These are phyloP conservation scores for Mizuhopecten yessoensis DNA, from an alignment of 1,140 invertebrate genomes.

Conservation along the genomic window DNA sequence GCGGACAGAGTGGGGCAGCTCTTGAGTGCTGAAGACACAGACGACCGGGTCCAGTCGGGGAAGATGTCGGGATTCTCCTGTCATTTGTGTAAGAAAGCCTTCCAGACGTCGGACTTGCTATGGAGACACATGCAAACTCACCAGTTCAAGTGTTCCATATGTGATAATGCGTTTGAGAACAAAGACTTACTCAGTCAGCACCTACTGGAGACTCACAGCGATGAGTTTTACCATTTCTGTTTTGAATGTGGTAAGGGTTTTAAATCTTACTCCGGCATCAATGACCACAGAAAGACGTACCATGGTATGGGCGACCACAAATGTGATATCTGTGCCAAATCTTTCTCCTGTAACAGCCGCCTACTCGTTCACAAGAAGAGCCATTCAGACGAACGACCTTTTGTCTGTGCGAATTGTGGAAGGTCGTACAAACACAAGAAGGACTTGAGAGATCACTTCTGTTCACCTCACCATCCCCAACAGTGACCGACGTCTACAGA, in stretches of 20 bases:
- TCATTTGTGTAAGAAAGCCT: too few relatives aligned
- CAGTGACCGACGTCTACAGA: too few relatives aligned
- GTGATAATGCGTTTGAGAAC: not conserved
- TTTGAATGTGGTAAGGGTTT: slow-evolving; percentile 36
- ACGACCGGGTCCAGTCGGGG: too few relatives aligned
- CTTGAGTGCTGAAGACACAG: too few relatives aligned
- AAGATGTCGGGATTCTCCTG: too few relatives aligned
- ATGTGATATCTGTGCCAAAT: slow-evolving; percentile 46
- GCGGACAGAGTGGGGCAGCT: too few relatives aligned
- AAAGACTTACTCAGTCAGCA: not conserved
- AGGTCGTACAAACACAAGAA: slow-evolving; percentile 41
- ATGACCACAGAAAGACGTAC: slow-evolving; percentile 28
- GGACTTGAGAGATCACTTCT: slow-evolving; percentile 42
- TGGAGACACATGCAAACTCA: too few relatives aligned
- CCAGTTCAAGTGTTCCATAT: not conserved
- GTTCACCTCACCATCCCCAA: not conserved
- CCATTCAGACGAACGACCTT: slow-evolving; percentile 51
- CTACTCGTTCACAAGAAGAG: slow-evolving; percentile 40
- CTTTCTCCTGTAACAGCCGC: slow-evolving; percentile 37
- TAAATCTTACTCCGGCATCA: not conserved
- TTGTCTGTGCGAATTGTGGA: not conserved
- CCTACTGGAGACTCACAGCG: not conserved
- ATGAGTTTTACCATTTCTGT: not conserved
- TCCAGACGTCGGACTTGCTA: too few relatives aligned
- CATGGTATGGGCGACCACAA: slow-evolving; percentile 32